Conservation (phyloP, 2,797 vertebrate genomes). For the Crypturellus tataupa region DNA sequence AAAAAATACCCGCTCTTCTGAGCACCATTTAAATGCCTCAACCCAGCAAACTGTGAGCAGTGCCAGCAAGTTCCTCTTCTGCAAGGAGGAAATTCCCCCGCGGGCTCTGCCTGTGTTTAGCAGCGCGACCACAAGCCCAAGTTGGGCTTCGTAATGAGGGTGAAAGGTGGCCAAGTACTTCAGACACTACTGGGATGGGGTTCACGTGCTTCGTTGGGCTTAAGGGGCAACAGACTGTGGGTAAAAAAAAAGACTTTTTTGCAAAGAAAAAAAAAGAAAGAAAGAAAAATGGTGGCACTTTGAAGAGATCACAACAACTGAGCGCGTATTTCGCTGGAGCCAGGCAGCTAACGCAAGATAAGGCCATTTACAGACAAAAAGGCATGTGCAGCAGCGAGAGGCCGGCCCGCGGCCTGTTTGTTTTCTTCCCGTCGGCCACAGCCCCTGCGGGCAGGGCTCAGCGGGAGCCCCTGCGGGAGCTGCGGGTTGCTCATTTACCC, state of each 20-base stretch:
- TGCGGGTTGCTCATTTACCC: not conserved
- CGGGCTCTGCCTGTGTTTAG: not conserved
- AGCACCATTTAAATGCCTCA: not conserved
- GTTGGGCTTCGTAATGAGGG: not conserved
- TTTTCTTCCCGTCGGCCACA: not conserved
- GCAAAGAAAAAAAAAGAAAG: too few species aligned
- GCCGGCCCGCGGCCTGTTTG: not conserved
- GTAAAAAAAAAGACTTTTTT: too few species aligned
- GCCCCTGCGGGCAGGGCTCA: not conserved
- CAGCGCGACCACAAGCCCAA: not conserved
- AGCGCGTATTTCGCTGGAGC: rapidly evolving
- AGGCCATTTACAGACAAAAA: not conserved
- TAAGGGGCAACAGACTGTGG: not conserved
- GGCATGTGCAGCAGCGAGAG: not conserved
- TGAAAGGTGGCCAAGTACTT: not conserved
- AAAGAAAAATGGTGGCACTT: rapidly evolving
- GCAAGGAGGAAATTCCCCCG: too few species aligned
- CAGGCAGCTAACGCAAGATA: not conserved
- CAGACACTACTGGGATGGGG: not conserved
- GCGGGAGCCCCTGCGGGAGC: not conserved
- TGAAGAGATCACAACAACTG: not conserved
- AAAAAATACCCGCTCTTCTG: not conserved
- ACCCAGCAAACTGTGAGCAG: not conserved
- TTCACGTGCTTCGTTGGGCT: not conserved
- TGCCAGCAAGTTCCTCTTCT: too few species aligned